Conservation (phyloP, 2,797 vertebrate genomes). For the Propithecus perrieri region DNA sequence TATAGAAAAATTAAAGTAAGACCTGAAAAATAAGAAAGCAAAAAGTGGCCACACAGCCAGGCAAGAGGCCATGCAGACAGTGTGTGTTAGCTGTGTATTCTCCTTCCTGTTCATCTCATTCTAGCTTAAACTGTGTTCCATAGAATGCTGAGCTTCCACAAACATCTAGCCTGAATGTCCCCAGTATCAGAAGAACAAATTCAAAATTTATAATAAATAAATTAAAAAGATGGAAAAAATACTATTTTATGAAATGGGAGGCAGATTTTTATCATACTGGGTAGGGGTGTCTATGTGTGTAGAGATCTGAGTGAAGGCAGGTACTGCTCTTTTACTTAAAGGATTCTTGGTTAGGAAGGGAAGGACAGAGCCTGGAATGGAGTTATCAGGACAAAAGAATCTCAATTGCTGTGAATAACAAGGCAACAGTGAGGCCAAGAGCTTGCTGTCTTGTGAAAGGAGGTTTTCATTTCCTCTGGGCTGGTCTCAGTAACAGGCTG, state of each 20-base stretch:
- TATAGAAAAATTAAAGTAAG: not conserved
- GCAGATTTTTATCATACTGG: not conserved
- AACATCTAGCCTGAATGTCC: not conserved
- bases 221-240: not conserved
- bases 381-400: not conserved
- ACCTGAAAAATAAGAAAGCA: not conserved
- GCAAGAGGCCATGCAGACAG: not conserved
- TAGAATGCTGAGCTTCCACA: not conserved
- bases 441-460: not conserved
- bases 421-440: not conserved
- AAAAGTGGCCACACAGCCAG: not conserved
- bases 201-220: not conserved
- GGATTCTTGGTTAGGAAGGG: not conserved
- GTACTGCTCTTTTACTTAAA: not conserved
- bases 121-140: not conserved
- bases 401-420: not conserved
- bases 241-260: not conserved
- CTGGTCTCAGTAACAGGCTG: not conserved
- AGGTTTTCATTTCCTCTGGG: not conserved
- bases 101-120: not conserved
- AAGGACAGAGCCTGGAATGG: not conserved
- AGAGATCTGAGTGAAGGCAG: not conserved
- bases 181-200: not conserved
- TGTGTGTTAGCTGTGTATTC: fast-evolving
- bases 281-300: not conserved